Evolutionary conservation across 2,888 invertebrate species (phyloP).

Genomic region (Hydriomena furcata): DNA sequence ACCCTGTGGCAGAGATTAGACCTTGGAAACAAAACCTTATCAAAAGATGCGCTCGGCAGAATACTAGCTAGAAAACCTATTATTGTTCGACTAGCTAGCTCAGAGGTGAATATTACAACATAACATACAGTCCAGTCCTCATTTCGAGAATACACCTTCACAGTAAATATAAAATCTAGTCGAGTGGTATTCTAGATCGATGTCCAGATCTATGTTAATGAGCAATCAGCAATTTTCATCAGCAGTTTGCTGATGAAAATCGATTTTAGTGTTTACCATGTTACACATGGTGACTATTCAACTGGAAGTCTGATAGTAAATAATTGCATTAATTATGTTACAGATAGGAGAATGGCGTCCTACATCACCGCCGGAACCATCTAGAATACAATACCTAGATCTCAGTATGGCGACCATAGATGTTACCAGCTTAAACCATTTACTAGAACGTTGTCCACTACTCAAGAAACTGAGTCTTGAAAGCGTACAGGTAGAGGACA

Average conservation of each 20-base stretch:
- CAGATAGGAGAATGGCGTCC: constrained; percentile 71
- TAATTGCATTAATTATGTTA: constrained; percentile 1
- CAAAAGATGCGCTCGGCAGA: constrained; percentile 87
- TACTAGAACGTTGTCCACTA: constrained; percentile 86
- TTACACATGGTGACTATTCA: too few species aligned
- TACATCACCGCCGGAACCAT: constrained; percentile 7
- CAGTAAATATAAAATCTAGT: too few species aligned
- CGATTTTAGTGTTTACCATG: too few species aligned
- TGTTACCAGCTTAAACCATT: constrained; percentile 76
- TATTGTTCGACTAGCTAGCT: constrained; percentile 90
- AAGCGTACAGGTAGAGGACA: constrained; percentile 86
- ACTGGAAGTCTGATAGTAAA: too few species aligned
- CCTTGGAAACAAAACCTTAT: constrained; percentile 87
- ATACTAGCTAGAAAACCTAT: constrained; percentile 90
- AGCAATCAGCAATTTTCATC: too few species aligned
- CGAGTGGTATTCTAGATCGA: too few species aligned
- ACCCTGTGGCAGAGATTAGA: constrained; percentile 94
- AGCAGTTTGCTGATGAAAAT: too few species aligned
- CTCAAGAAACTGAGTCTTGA: constrained; percentile 94
- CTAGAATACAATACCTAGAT: constrained; percentile 91
- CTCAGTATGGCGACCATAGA: constrained; percentile 91
- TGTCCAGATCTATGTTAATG: too few species aligned
- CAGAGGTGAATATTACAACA: constrained; percentile 83
- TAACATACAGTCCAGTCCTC: too few species aligned
- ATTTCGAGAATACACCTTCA: too few species aligned